Evolutionary conservation across 2,888 invertebrate species (phyloP).

Genomic region (Ophion costatus): DNA sequence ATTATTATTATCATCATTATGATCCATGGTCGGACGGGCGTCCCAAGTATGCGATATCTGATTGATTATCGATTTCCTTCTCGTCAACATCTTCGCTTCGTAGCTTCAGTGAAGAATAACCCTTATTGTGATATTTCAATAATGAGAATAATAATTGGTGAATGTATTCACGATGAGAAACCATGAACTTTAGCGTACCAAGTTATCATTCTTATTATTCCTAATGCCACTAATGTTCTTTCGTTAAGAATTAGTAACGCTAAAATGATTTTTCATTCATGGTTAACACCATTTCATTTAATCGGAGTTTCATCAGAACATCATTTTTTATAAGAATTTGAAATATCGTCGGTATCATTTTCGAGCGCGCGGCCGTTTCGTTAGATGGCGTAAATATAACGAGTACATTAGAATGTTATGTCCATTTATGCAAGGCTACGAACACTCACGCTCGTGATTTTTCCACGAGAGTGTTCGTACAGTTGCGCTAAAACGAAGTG

Average conservation of each 20-base stretch:
- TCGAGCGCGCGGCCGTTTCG: neutral
- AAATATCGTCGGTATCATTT: neutral
- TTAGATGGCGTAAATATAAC: no score
- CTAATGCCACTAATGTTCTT: neutral
- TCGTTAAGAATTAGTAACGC: slow-evolving; percentile 1
- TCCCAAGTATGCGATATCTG: slow-evolving; percentile 1
- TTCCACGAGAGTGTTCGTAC: slow-evolving; percentile 28
- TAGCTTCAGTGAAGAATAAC: slow-evolving; percentile 36
- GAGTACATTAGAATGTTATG: slow-evolving; percentile 9
- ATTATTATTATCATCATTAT: slow-evolving; percentile 13
- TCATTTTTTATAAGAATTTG: neutral
- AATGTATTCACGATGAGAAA: slow-evolving; percentile 3
- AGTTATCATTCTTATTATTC: neutral
- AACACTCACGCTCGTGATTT: slow-evolving; percentile 39
- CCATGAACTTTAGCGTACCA: slow-evolving; percentile 30
- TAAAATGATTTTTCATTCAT: neutral
- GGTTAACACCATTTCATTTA: no score
- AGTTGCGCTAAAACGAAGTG: slow-evolving; percentile 41
- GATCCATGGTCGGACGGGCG: slow-evolving; percentile 12
- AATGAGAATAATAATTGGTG: slow-evolving; percentile 21
- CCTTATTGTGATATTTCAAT: neutral
- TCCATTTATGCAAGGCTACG: slow-evolving; percentile 61
- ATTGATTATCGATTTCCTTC: slow-evolving; percentile 36
- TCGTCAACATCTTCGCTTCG: slow-evolving; percentile 1
- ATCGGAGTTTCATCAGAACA: neutral